phyloP scores from a whole-genome alignment of 1,140 invertebrate species.

The Ceratina japonica region DNA sequence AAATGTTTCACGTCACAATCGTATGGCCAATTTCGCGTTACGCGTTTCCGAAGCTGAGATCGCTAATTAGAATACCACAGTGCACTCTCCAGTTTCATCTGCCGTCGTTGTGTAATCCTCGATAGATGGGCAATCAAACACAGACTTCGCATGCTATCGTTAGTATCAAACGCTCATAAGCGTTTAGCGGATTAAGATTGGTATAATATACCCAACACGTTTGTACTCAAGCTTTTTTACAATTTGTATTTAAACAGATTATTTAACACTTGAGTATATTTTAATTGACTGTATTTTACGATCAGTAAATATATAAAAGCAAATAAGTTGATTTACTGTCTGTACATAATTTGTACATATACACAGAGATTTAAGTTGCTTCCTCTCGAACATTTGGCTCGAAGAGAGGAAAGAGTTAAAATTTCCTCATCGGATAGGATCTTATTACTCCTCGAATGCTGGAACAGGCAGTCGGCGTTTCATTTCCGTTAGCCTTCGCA shows the following conservation, averaged over 20 bases:
- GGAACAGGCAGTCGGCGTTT: slow-evolving; percentile 2
- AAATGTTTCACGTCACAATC: slow-evolving; percentile 1
- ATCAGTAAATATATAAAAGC: no score
- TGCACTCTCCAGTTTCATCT: neutral
- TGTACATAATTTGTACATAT: no score
- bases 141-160: neutral
- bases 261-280: no score
- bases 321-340: no score
- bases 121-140: neutral
- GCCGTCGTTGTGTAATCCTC: neutral
- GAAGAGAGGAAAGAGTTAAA: neutral
- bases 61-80: slow-evolving; percentile 16
- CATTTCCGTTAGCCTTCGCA: slow-evolving; percentile 18
- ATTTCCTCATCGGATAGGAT: slow-evolving; percentile 18
- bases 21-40: neutral
- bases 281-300: no score
- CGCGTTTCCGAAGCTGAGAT: neutral
- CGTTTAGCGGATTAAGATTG: no score
- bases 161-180: no score
- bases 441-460: neutral
- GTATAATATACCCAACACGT: no score
- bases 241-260: no score
- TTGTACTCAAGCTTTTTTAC: no score
- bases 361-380: no score
- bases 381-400: neutral